Conservation (phyloP, 2,797 vertebrate genomes). For the Acipenser ruthenus region DNA sequence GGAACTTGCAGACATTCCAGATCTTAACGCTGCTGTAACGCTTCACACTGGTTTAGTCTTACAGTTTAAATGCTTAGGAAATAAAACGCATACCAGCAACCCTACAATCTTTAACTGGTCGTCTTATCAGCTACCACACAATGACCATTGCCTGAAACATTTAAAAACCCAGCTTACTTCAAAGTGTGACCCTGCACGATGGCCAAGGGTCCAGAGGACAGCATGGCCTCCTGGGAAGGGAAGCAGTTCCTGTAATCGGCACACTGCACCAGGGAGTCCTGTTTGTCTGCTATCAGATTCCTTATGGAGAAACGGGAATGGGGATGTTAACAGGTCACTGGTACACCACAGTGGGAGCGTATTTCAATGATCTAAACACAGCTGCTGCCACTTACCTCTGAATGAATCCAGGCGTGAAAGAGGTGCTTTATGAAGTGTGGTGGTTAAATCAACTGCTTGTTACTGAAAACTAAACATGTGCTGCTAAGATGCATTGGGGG, state of each 20-base stretch:
- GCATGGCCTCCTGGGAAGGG: slow-evolving; percentile 74
- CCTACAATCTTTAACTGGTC: no score
- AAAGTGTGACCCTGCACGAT: slow-evolving; percentile 86
- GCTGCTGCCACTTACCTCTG: neutral
- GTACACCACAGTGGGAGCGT: neutral
- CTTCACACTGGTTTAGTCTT: neutral
- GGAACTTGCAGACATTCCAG: neutral
- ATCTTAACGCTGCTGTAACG: neutral
- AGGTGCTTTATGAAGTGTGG: no score
- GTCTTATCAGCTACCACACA: no score
- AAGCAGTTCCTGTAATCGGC: slow-evolving; percentile 91
- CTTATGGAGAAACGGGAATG: slow-evolving; percentile 42
- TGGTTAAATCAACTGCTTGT: no score
- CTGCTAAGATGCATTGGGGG: no score
- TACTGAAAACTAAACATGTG: no score
- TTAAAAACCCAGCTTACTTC: slow-evolving; percentile 58
- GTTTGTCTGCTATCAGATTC: slow-evolving; percentile 89
- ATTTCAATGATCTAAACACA: neutral
- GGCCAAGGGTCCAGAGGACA: slow-evolving; percentile 83
- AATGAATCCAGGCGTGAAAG: neutral
- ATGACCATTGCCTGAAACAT: no score
- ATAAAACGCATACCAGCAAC: neutral
- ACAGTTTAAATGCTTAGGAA: neutral
- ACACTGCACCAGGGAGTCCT: slow-evolving; percentile 84
- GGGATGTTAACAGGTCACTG: neutral